Evolutionary conservation across 2,113 vertebrate genomes (phyloP).

Genomic region (Erythrocercus mccallii): DNA sequence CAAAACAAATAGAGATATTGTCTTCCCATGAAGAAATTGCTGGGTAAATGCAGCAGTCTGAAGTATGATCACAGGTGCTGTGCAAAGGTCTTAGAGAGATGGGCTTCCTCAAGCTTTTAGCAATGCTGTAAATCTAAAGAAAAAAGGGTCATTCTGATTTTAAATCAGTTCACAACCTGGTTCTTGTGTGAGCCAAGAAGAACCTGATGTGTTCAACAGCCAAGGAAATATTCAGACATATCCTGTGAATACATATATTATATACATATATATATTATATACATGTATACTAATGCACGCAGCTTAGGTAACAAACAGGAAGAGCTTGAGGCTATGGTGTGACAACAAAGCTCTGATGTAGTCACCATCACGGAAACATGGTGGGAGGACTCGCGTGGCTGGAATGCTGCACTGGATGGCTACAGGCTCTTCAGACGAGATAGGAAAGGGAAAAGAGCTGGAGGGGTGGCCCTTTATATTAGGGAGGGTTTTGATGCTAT

Average conservation of each 20-base stretch:
- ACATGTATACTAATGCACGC: too few relatives aligned
- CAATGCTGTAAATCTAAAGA: neutral
- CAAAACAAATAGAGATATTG: neutral
- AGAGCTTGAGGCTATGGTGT: too few relatives aligned
- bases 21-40: neutral
- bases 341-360: too few relatives aligned
- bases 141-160: neutral
- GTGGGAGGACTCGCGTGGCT: too few relatives aligned
- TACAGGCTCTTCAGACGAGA: too few relatives aligned
- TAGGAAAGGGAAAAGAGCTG: too few relatives aligned
- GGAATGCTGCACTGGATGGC: too few relatives aligned
- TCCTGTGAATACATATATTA: rapidly evolving
- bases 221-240: neutral
- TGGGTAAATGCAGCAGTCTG: neutral
- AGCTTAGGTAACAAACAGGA: too few relatives aligned
- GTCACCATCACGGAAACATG: too few relatives aligned
- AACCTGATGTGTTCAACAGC: neutral
- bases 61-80: neutral
- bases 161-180: neutral
- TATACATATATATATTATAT: too few relatives aligned
- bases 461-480: too few relatives aligned
- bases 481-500: too few relatives aligned
- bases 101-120: neutral
- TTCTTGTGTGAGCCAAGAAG: neutral
- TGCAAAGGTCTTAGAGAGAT: neutral